Evolutionary conservation across 2,888 invertebrate genomes (phyloP).

Genomic region (Torymus texanus): DNA sequence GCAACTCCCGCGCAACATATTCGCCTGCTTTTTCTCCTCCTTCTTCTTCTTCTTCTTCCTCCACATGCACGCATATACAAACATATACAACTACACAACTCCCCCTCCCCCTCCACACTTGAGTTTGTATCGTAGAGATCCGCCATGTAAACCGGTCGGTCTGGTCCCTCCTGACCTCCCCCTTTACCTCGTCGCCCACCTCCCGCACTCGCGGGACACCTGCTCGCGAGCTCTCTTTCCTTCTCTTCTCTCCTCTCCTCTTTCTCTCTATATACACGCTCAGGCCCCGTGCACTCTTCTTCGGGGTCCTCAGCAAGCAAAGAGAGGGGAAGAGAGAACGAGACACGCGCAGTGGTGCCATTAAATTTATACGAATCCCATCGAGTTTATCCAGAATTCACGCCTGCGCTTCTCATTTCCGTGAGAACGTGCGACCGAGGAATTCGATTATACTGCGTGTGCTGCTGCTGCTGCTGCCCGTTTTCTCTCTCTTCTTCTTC

Average conservation of each 20-base stretch:
- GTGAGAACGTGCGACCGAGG: constrained; percentile 55
- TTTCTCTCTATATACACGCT: too few relatives aligned
- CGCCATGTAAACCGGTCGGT: constrained; percentile 73
- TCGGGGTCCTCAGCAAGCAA: background rate
- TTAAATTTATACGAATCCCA: constrained; percentile 73
- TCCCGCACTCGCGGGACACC: constrained; percentile 66
- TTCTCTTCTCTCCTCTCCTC: constrained; percentile 46
- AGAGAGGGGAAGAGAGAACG: constrained; percentile 57
- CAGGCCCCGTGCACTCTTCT: constrained; percentile 4
- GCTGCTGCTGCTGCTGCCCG: constrained; percentile 20
- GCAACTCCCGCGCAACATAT: constrained; percentile 41
- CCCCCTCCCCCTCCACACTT: too few relatives aligned
- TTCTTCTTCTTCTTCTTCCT: too few relatives aligned
- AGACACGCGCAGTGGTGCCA: constrained; percentile 63
- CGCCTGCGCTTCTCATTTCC: constrained; percentile 62
- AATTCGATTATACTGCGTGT: constrained; percentile 51
- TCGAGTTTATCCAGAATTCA: constrained; percentile 65
- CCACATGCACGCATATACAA: background rate
- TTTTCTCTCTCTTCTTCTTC: constrained; percentile 24
- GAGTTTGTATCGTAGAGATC: constrained; percentile 57
- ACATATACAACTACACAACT: too few relatives aligned
- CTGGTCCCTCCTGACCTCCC: constrained; percentile 67
- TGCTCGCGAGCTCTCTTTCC: constrained; percentile 63
- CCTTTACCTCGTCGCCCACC: constrained; percentile 56
- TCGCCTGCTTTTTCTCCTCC: constrained; percentile 41